Evolutionary conservation across 2,797 vertebrate genomes (phyloP), one percentile per base, ranked within the genome.

Genomic region (Siniperca obscura): DNA sequence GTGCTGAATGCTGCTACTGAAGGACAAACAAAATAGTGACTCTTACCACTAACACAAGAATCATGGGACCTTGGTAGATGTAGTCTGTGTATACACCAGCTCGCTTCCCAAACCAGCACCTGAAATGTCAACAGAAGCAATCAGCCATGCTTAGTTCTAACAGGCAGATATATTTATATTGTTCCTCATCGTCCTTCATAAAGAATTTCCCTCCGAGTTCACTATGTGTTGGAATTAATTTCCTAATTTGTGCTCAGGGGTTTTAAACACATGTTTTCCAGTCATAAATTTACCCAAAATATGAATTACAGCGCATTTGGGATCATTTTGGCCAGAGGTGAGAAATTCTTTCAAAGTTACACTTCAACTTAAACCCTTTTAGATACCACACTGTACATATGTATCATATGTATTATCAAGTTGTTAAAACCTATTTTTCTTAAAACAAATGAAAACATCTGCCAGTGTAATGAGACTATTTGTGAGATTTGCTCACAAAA

Each of bases 31-130:
- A 62, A 36, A n/a, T n/a, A 36, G 36, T 5, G 25, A 9, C 9
- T 79, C 93, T 97, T 91, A 99, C 98, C 97, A 99, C 95, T 14
- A 99, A 91, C 84, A 99, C 98, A 16, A 98, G 94, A 60, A 99
- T 99, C 96, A 99, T 98, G 74, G 98, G 97, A 1, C 97, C 97
- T 85, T 99, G 97, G 92, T 98, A 99, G 94, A 99, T 99, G 90
- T 98, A 99, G 90, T 99, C 97, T 0, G 97, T 99, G 81, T 97
- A 98, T 7, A 98, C 95, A 22, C 98, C 97, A 0, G 97, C 92
- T 73, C 93, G 92, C 92, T 98, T 99, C 86, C 97, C 97, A 88
- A 99, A 98, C 98, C 98, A 99, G 95, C 98, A 99, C 92, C 98
- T 99, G 92, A 40, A 87, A 89, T 1, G 17, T 60, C 52, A 76